Conservation (phyloP, 1,140 invertebrate genomes). For the Solenopsis fugax region DNA sequence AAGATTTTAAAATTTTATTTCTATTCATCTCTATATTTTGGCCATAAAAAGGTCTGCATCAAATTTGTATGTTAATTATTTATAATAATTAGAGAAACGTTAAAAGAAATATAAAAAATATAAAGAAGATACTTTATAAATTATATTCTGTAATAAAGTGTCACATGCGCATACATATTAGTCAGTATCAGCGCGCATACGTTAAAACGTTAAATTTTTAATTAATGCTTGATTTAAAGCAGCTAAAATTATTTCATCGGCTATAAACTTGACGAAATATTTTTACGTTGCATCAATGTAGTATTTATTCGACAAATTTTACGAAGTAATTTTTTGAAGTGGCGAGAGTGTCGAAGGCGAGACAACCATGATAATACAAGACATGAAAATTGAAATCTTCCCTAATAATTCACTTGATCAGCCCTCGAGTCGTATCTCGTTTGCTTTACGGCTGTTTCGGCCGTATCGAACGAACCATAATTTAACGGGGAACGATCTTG, state of each 20-base stretch:
- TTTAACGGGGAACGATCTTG: conserved; percentile 48
- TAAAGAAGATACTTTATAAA: background rate
- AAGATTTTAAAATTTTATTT: conserved; percentile 25
- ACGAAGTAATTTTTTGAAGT: background rate
- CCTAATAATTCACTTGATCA: conserved; percentile 21
- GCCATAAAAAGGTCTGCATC: background rate
- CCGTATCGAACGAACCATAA: conserved; percentile 61
- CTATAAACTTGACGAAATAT: background rate
- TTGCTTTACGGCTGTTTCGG: conserved; percentile 58
- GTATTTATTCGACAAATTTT: background rate
- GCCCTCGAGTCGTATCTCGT: conserved; percentile 22
- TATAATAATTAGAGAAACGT: background rate
- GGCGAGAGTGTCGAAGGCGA: background rate
- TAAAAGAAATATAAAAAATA: background rate
- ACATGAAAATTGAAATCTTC: conserved; percentile 32
- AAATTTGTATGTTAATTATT: background rate
- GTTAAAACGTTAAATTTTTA: background rate
- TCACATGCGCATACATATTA: background rate
- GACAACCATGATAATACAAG: background rate
- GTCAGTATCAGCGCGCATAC: background rate
- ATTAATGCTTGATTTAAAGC: background rate
- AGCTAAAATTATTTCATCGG: too few relatives aligned
- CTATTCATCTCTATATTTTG: background rate
- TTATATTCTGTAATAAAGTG: background rate
- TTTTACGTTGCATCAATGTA: background rate